Evolutionary conservation across 1,140 invertebrate species (phyloP).

Genomic region (Calliphora vicina): DNA sequence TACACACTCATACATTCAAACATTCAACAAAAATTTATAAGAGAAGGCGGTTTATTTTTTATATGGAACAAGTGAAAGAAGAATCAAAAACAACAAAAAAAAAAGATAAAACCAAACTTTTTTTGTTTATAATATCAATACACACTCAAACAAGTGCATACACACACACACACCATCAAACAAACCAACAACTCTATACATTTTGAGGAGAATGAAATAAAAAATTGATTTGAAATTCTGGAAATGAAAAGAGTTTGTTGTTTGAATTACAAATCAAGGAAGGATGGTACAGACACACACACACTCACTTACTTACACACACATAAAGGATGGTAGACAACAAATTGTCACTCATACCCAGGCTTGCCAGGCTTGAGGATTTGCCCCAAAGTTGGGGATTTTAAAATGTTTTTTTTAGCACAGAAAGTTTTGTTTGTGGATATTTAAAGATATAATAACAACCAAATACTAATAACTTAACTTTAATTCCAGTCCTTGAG

Average conservation of each 20-base stretch:
- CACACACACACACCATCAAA: background rate
- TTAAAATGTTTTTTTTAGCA: too few species aligned
- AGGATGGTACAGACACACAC: background rate
- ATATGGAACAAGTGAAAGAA: constrained; percentile 19
- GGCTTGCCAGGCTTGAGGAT: too few species aligned
- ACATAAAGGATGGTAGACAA: background rate
- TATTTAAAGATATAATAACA: too few species aligned
- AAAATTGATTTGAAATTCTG: constrained; percentile 34
- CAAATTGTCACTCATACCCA: constrained; percentile 31
- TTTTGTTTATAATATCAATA: constrained; percentile 7
- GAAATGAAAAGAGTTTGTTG: constrained; percentile 25
- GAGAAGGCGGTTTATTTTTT: constrained; percentile 24
- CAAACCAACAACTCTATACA: background rate
- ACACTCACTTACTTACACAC: background rate
- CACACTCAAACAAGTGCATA: background rate
- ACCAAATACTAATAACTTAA: too few species aligned
- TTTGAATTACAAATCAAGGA: constrained; percentile 34
- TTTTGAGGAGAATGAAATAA: background rate
- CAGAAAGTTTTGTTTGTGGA: too few species aligned
- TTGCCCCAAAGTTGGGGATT: too few species aligned
- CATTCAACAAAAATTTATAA: background rate
- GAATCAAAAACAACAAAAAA: background rate
- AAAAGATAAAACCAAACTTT: background rate
- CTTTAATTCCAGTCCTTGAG: too few species aligned
- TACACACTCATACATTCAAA: background rate